phyloP scores from a whole-genome alignment of 2,888 invertebrate species.

The Seira ritae region DNA sequence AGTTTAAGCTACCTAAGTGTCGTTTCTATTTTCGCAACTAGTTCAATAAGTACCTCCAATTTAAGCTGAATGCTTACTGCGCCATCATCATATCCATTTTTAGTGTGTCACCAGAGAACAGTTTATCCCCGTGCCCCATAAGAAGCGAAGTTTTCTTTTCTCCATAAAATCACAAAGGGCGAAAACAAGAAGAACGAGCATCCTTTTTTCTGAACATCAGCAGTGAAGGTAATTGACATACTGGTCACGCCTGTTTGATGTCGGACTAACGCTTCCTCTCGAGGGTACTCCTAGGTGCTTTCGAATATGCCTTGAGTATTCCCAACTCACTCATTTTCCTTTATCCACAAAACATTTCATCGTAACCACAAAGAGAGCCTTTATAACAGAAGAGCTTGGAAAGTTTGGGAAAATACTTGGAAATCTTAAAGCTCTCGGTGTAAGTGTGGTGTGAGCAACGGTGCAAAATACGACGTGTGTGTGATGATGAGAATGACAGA shows the following conservation, averaged over 20 bases:
- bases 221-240: constrained; percentile 63
- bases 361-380: constrained; percentile 12
- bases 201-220: background rate
- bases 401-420: background rate
- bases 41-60: background rate
- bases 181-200: background rate
- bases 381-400: background rate
- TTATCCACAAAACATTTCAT: constrained; percentile 11
- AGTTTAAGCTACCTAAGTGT: too few relatives aligned
- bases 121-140: constrained; percentile 39
- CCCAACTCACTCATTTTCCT: constrained; percentile 14
- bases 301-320: constrained; percentile 16
- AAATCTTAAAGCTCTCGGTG: background rate
- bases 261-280: constrained; percentile 54
- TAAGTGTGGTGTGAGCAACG: background rate
- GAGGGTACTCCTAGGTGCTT: constrained; percentile 26
- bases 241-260: constrained; percentile 71
- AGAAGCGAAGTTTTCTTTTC: constrained; percentile 8
- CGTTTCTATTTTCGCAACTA: background rate
- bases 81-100: constrained; percentile 30
- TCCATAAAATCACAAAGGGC: background rate
- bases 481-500: constrained; percentile 14
- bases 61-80: background rate
- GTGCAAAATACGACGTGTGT: background rate
- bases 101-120: constrained; percentile 61